Percentiles rank a stretch among this genome's conserved stretches.
Evolutionary conservation across 2,888 invertebrate species (phyloP).

Genomic region (Drosophila austrosaltans): DNA sequence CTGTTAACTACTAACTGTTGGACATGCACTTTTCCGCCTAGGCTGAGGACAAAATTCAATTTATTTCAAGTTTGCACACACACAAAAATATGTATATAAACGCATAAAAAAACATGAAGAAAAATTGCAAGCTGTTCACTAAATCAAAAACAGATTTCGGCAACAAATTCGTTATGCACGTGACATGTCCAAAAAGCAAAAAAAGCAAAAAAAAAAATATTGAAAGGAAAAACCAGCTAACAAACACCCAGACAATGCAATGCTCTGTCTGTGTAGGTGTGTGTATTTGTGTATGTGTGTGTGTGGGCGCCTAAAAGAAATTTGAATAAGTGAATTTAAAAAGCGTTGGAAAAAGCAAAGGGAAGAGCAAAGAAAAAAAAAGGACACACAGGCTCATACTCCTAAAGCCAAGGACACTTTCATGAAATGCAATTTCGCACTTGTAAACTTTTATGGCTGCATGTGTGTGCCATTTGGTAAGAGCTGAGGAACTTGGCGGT

Average conservation of each 20-base stretch:
- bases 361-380: constrained; percentile 10
- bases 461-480: constrained; percentile 35
- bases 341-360: constrained; percentile 53
- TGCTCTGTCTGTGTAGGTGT: constrained; percentile 6
- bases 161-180: constrained; percentile 79
- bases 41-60: constrained; percentile 66
- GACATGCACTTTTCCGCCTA: constrained; percentile 62
- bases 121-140: constrained; percentile 73
- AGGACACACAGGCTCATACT: constrained; percentile 34
- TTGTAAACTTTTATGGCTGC: constrained; percentile 76
- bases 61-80: constrained; percentile 64
- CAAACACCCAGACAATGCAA: constrained; percentile 36
- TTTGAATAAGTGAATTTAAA: constrained; percentile 79
- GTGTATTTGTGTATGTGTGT: constrained; percentile 21
- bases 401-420: constrained; percentile 72
- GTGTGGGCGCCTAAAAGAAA: constrained; percentile 63
- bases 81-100: constrained; percentile 21
- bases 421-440: constrained; percentile 78
- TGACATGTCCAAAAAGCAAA: constrained; percentile 67
- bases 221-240: background rate
- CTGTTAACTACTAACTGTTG: constrained; percentile 42
- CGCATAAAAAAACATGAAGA: constrained; percentile 33
- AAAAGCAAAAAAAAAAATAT: constrained; percentile 20
- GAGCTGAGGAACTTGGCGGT: constrained; percentile 27
- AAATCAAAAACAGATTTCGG: constrained; percentile 78